A percentile compares a stretch with the other conserved stretches of the same genome.
These are phyloP conservation scores for Lindbergichthys nudifrons DNA, from an alignment of 2,797 vertebrate species.

Conservation along the genomic window DNA sequence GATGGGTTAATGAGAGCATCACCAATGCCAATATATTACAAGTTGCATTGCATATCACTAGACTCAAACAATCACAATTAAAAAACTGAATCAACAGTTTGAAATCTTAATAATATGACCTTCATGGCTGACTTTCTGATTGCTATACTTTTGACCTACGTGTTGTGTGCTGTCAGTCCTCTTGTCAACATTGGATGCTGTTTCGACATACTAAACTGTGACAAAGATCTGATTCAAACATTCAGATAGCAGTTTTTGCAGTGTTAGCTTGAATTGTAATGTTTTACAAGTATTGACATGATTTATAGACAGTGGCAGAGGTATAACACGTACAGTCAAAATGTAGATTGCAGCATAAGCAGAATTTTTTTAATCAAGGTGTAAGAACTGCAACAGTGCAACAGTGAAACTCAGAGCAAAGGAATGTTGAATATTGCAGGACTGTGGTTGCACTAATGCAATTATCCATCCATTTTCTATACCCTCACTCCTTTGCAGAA, in stretches of 20 bases:
- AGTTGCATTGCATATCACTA: conserved; percentile 38
- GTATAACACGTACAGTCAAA: not conserved
- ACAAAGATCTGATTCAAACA: conserved; percentile 1
- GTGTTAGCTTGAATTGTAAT: conserved; percentile 1
- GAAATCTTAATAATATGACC: conserved; percentile 14
- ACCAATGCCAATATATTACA: conserved; percentile 30
- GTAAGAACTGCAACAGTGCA: not conserved
- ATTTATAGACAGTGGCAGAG: not conserved
- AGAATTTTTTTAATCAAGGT: not conserved
- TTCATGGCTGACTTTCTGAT: conserved; percentile 18
- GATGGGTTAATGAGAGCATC: conserved; percentile 47
- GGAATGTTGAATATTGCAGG: conserved; percentile 46
- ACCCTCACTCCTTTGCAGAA: conserved; percentile 13
- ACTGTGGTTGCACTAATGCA: conserved; percentile 27
- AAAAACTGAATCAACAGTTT: conserved; percentile 12
- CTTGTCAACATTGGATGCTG: not conserved
- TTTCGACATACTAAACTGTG: conserved; percentile 1
- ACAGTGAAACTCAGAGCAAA: conserved; percentile 15
- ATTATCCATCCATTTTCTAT: conserved; percentile 42
- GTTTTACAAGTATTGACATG: not conserved
- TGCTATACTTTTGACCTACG: not conserved
- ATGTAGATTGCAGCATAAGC: conserved; percentile 1
- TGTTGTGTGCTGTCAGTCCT: conserved; percentile 4
- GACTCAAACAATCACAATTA: conserved; percentile 28
- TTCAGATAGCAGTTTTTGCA: conserved; percentile 17